Base-by-base conservation (phyloP, 2,113 vertebrate species). In the Nibea albiflora region DNA sequence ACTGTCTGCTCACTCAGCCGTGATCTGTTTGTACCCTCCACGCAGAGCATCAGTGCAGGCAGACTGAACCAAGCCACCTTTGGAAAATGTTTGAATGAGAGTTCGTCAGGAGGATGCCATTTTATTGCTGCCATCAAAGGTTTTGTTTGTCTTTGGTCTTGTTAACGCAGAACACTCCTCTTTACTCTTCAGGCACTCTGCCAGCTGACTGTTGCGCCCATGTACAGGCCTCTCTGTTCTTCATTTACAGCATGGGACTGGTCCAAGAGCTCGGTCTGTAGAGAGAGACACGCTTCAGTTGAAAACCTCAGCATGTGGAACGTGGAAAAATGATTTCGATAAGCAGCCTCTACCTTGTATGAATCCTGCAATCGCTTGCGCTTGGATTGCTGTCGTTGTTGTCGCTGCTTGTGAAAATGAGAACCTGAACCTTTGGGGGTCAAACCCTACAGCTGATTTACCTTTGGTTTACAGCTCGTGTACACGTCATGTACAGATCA, bases 131-230 rank as follows among this genome's bases (percentile, higher is more conserved):
- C 35, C 9, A 19, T 72, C 47, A 56, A 76, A 0, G 0, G 26
- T 47, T 73, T 50, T 66, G 47, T 64, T 46, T 63, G 50, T 61
- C 78, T 53, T 61, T 39, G 64, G 65, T 62, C 12, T 46, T 49
- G 63, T 69, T 31, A 35, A 12, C 75, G 47, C 47, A 53, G 0
- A 71, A 16, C 17, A 16, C 28, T 76, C 11, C 20, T 70, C 54
- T 72, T 80, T 4, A 53, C 82, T 52, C 39, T 53, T 15, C 58
- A 19, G 76, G 50, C 42, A 9, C 24, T 63, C 22, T 70, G 47
- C 54, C 68, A 81, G 44, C 61, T 85, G 85, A 80, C 62, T 49
- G 47, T 35, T 22, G 56, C 7, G 63, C 72, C 72, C 31, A 15
- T 14, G 39, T 31, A 15, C 66, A 61, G 57, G 12, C n/a, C 12